Evolutionary conservation across 2,888 invertebrate species (phyloP).

Genomic region (Bugulina stolonifera): DNA sequence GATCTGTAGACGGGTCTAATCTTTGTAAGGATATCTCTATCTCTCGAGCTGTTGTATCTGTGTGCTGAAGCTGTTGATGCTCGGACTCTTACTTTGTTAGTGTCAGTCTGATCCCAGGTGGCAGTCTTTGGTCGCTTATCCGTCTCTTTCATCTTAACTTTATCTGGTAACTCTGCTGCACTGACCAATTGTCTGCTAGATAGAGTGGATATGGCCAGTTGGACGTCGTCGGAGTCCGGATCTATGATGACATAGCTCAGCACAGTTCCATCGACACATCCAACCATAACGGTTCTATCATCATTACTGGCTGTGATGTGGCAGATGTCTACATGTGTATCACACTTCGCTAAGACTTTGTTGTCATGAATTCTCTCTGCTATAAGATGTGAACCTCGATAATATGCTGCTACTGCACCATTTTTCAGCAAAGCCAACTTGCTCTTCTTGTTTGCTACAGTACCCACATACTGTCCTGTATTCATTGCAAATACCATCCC

Average conservation of each 20-base stretch:
- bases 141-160: not conserved
- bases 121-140: not conserved
- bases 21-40: not conserved
- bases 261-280: slow-evolving; percentile 46
- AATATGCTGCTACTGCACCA: slow-evolving; percentile 40
- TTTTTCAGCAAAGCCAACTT: slow-evolving; percentile 28
- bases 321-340: slow-evolving; percentile 42
- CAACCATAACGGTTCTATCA: slow-evolving; percentile 44
- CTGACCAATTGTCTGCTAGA: not conserved
- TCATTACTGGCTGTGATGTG: slow-evolving; percentile 39
- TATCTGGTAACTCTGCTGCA: not conserved
- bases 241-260: slow-evolving; percentile 45
- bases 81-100: not conserved
- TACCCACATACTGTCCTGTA: slow-evolving; percentile 35
- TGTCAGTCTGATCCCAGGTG: slow-evolving; percentile 11
- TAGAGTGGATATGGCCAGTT: not conserved
- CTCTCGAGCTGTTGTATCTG: not conserved
- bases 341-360: slow-evolving; percentile 37
- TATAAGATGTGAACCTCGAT: slow-evolving; percentile 33
- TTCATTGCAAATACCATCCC: slow-evolving; percentile 39
- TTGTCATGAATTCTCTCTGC: slow-evolving; percentile 38
- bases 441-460: slow-evolving; percentile 30
- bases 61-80: not conserved
- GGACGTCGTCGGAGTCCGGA: not conserved
- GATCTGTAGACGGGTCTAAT: slow-evolving; percentile 9